These are phyloP conservation scores for Aphelinus atriplicis DNA, from an alignment of 1,140 invertebrate genomes.

Conservation along the genomic window DNA sequence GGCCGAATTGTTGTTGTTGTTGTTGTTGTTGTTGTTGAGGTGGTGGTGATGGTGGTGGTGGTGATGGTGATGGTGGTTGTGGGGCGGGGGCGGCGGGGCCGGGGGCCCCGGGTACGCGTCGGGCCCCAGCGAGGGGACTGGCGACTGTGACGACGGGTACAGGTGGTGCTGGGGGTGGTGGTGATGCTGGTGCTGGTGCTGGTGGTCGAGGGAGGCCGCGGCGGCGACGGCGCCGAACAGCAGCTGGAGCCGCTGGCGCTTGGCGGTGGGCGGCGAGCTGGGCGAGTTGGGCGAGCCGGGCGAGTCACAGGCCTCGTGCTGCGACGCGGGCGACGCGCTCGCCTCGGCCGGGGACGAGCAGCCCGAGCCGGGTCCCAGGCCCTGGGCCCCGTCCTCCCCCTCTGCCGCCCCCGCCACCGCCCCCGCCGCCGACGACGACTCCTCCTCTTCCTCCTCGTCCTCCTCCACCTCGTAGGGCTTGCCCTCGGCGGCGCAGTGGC, in stretches of 20 bases:
- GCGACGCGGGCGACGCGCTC: constrained; percentile 61
- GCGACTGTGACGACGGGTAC: constrained; percentile 43
- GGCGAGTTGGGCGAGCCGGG: constrained; percentile 58
- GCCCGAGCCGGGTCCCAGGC: constrained; percentile 57
- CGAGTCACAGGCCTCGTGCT: constrained; percentile 59
- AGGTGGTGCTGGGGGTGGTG: constrained; percentile 52
- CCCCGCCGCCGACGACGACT: constrained; percentile 36
- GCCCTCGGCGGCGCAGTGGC: constrained; percentile 39
- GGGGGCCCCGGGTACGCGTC: constrained; percentile 51
- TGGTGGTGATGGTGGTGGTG: constrained; percentile 63
- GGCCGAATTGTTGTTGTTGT: constrained; percentile 56
- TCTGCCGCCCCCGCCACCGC: constrained; percentile 43
- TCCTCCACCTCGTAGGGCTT: constrained; percentile 10
- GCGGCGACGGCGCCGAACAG: constrained; percentile 35
- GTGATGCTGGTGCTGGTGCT: constrained; percentile 49
- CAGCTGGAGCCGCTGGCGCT: constrained; percentile 55
- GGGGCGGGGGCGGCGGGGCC: constrained; percentile 55
- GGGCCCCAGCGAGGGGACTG: constrained; percentile 44
- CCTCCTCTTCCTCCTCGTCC: constrained; percentile 3
- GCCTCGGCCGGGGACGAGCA: constrained; percentile 61
- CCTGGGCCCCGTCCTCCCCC: constrained; percentile 12
- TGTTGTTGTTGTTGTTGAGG: constrained; percentile 57
- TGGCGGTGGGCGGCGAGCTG: constrained; percentile 53
- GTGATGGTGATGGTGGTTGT: constrained; percentile 51
- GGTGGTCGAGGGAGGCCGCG: constrained; percentile 40